Evolutionary conservation across 1,140 invertebrate genomes (phyloP).

Genomic region (Centruroides sculpturatus): DNA sequence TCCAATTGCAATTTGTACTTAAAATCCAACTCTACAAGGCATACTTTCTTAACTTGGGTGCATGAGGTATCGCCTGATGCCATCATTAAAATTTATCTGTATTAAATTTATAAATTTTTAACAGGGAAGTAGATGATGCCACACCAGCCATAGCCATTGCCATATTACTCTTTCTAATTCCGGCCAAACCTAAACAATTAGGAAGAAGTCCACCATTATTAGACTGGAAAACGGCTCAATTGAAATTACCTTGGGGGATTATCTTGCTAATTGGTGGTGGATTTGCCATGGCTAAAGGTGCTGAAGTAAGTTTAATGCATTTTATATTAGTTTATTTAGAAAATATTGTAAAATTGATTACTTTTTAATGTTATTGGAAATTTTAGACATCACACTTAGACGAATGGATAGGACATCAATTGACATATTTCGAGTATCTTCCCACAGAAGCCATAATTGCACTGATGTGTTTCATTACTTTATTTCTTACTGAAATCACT

Average conservation of each 20-base stretch:
- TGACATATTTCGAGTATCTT: constrained; percentile 24
- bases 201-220: constrained; percentile 17
- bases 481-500: constrained; percentile 59
- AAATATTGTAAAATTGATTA: background rate
- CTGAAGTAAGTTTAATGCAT: constrained; percentile 33
- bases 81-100: too few relatives aligned
- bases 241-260: constrained; percentile 36
- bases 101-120: background rate
- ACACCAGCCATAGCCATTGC: constrained; percentile 66
- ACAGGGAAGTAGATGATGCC: constrained; percentile 44
- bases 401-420: constrained; percentile 47
- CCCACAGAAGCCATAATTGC: constrained; percentile 26
- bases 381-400: constrained; percentile 51
- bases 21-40: too few relatives aligned
- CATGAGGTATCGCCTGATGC: too few relatives aligned
- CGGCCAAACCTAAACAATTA: constrained; percentile 42
- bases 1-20: too few relatives aligned
- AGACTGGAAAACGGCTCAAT: constrained; percentile 29
- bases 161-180: constrained; percentile 62
- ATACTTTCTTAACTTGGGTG: too few relatives aligned
- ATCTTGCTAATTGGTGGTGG: constrained; percentile 51
- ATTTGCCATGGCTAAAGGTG: constrained; percentile 72
- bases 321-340: too few relatives aligned
- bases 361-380: background rate
- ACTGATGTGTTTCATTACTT: constrained; percentile 32